phyloP scores from a whole-genome alignment of 2,113 vertebrate genomes.

The Tragulus kanchil region DNA sequence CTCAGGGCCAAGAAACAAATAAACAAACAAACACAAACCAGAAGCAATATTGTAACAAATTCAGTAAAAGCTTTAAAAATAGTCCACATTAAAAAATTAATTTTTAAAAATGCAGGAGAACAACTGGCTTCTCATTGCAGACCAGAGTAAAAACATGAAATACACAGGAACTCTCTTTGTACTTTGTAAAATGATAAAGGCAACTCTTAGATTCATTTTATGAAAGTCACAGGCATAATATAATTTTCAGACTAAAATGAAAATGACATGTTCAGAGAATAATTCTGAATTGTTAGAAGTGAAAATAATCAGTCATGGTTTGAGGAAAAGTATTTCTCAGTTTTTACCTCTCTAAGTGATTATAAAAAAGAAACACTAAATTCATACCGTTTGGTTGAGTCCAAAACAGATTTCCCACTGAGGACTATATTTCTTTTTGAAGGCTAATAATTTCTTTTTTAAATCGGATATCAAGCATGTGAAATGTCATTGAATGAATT shows the following conservation, averaged over 20 bases:
- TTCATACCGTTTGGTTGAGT: conserved; percentile 7
- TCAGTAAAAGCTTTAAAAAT: neutral
- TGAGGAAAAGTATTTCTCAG: neutral
- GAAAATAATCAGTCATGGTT: neutral
- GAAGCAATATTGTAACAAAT: neutral
- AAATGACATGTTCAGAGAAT: neutral
- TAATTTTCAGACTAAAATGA: conserved; percentile 49
- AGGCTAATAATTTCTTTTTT: conserved; percentile 45
- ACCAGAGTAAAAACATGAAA: neutral
- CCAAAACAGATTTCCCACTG: conserved; percentile 20
- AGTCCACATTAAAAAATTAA: neutral
- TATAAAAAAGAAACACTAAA: neutral
- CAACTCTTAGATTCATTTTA: neutral
- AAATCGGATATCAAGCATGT: neutral
- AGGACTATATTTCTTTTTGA: neutral
- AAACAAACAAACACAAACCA: neutral
- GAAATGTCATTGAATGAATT: neutral
- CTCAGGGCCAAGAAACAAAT: neutral
- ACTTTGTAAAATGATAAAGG: neutral
- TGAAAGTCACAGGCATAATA: neutral
- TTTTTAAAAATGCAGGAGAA: neutral
- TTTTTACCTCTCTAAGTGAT: conserved; percentile 16
- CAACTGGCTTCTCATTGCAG: neutral
- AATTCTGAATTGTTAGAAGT: neutral
- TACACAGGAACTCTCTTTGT: neutral